phyloP scores from a whole-genome alignment of 92 coral and sea anemone genomes.

The Micromussa lordhowensis region DNA sequence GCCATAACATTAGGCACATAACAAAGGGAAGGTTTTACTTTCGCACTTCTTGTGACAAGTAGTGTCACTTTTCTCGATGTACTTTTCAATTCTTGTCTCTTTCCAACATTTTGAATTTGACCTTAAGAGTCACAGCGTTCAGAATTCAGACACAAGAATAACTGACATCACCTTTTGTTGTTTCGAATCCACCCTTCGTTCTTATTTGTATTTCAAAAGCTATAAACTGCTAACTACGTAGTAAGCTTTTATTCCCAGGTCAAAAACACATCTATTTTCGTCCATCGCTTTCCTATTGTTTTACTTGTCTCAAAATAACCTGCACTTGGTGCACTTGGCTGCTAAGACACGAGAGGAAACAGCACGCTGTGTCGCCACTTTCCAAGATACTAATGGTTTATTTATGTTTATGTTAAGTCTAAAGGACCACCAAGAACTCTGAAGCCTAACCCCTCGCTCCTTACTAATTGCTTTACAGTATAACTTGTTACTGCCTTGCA shows the following conservation, averaged over 20 bases:
- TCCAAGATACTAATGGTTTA: not conserved
- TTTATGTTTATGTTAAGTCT: slow-evolving; percentile 7
- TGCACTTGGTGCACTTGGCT: not conserved
- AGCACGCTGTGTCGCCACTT: not conserved
- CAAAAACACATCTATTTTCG: not conserved
- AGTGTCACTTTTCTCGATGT: not conserved
- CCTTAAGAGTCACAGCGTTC: not conserved
- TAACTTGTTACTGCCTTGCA: slow-evolving; percentile 21
- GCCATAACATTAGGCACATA: slow-evolving; percentile 1
- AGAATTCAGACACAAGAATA: not conserved
- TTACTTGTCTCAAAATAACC: not conserved
- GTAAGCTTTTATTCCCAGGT: too few relatives aligned
- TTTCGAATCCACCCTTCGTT: not conserved
- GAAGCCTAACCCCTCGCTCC: not conserved
- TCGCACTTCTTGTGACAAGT: not conserved
- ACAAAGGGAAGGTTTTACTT: not conserved
- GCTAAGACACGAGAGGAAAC: not conserved
- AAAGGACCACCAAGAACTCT: slow-evolving; percentile 14
- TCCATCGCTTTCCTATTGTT: not conserved
- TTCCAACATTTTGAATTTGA: not conserved
- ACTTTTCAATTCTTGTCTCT: not conserved
- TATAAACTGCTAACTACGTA: not conserved
- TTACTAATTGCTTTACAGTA: not conserved
- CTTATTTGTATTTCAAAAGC: not conserved
- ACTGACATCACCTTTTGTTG: slow-evolving; percentile 2